Evolutionary conservation across 2,797 vertebrate genomes (phyloP), one percentile per base, ranked within the genome.

Genomic region (Stomatorhinus walkeri): DNA sequence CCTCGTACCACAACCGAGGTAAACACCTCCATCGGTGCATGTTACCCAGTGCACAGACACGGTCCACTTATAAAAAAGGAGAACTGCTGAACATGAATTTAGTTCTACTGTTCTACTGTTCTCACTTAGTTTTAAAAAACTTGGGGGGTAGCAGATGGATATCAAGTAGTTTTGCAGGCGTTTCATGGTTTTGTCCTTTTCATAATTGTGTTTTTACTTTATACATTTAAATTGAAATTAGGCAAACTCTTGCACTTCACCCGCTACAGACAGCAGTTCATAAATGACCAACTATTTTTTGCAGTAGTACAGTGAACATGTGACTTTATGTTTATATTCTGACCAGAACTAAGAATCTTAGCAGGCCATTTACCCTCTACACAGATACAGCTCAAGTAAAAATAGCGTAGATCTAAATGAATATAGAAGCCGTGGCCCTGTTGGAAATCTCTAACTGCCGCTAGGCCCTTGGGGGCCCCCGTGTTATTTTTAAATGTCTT

Each of bases 1-100:
- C 10, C 16, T 89, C 8, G 88, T 40, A 2, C 48, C 92, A 43
- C 92, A 91, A 0, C 59, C 85, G 61, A 94, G 95, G 96, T 96
- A 94, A 92, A 88, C 72, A 61, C 22, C 24, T 14, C 51, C 59
- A 2, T 16, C 36, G 36, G 4, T 19, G 6, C 12, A 51, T 43
- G 49, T 46, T 46, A 51, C 19, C 49, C 49, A 14, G 51, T 16
- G 7, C 10, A 49, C 81, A 84, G n/a, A 76, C 68, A 36, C 14
- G 36, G 28, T 79, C 16, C 36, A 79, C 16, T 43, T 79, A 16
- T 72, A 16, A 76, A 8, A 40, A 43, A 79, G 14, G 36, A 79
- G 16, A 43, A n/a, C 14, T n/a, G 19, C 14, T 79, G 8, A 43
- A 79, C 14, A 8, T n/a, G 40, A 79, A 43, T 40, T 24, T 84